Evolutionary conservation across 2,797 vertebrate genomes (phyloP).

Genomic region (Mastacembelus armatus): DNA sequence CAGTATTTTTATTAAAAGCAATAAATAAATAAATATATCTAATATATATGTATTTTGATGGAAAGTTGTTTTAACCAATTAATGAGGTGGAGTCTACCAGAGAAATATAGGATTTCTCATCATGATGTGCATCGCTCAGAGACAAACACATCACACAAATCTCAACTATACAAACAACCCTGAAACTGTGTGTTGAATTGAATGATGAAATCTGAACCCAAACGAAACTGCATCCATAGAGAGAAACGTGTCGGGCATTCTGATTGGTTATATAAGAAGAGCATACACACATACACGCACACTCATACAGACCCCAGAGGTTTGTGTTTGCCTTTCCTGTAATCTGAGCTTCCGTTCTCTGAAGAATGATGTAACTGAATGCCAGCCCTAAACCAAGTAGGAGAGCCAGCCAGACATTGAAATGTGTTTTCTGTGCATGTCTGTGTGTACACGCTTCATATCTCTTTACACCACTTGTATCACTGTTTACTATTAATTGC

Average conservation of each 20-base stretch:
- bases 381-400: conserved; percentile 76
- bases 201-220: conserved; percentile 79
- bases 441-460: conserved; percentile 31
- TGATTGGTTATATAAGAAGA: conserved; percentile 78
- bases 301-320: conserved; percentile 70
- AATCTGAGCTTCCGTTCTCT: conserved; percentile 86
- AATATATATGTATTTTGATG: conserved; percentile 22
- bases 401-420: conserved; percentile 62
- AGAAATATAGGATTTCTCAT: neutral
- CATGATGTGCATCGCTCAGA: conserved; percentile 4
- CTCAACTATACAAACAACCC: conserved; percentile 65
- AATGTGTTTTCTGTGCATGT: conserved; percentile 21
- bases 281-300: conserved; percentile 44
- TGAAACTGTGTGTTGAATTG: conserved; percentile 65
- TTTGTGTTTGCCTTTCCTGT: conserved; percentile 87
- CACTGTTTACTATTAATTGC: conserved; percentile 60
- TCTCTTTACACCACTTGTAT: conserved; percentile 59
- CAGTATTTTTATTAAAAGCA: too few species aligned
- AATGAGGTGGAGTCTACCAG: conserved; percentile 1
- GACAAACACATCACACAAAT: conserved; percentile 46
- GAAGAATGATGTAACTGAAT: conserved; percentile 85
- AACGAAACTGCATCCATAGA: conserved; percentile 67
- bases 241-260: conserved; percentile 66
- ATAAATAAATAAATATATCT: neutral
- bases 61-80: conserved; percentile 6